These are phyloP conservation scores for Typhlomys cinereus DNA, from an alignment of 2,113 vertebrate species.

Conservation along the genomic window DNA sequence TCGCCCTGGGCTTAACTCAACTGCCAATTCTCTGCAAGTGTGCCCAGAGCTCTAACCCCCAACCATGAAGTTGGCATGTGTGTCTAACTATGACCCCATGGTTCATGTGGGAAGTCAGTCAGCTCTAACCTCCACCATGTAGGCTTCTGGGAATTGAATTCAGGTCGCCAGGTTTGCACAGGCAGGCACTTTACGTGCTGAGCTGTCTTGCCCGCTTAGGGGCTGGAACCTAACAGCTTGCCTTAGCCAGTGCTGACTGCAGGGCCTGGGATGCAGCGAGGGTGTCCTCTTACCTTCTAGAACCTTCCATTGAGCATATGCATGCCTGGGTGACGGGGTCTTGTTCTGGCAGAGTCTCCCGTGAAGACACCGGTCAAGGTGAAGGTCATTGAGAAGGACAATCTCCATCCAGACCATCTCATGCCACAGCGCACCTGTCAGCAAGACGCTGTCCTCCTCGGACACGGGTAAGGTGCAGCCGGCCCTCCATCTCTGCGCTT, in stretches of 20 bases:
- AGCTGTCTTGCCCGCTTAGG: too few relatives aligned
- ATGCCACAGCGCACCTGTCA: constrained; percentile 88
- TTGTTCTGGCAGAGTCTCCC: constrained; percentile 86
- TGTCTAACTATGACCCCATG: too few relatives aligned
- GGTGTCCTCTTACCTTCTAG: rapidly evolving
- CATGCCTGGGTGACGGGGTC: constrained; percentile 9
- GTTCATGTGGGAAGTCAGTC: too few relatives aligned
- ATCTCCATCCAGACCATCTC: constrained; percentile 88
- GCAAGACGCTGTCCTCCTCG: constrained; percentile 95
- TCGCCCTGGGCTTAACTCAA: too few relatives aligned
- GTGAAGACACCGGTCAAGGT: constrained; percentile 86
- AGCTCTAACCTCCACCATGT: too few relatives aligned
- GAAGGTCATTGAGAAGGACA: constrained; percentile 91
- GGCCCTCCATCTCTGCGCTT: neutral
- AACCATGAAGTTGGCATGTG: too few relatives aligned
- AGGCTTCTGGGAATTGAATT: too few relatives aligned
- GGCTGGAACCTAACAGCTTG: neutral
- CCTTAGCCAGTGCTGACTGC: neutral
- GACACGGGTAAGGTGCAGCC: constrained; percentile 88
- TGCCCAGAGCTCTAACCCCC: too few relatives aligned
- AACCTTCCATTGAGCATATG: neutral
- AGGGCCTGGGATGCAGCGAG: rapidly evolving
- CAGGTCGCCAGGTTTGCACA: too few relatives aligned
- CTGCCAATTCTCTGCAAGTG: too few relatives aligned
- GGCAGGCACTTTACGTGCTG: too few relatives aligned